Conservation (phyloP, 2,797 vertebrate species). For the Anniella stebbinsi region DNA sequence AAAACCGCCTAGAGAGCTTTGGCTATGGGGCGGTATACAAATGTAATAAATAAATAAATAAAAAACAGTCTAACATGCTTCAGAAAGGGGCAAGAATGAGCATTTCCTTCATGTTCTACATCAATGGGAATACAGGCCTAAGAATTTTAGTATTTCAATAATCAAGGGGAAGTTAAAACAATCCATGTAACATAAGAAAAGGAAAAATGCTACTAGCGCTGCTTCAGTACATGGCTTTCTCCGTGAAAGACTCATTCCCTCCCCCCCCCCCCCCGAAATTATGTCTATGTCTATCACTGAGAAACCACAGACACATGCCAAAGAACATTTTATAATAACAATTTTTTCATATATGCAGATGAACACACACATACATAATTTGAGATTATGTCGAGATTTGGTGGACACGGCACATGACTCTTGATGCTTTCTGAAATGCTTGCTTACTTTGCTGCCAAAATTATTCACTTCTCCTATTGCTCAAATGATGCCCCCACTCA, state of each 20-base stretch:
- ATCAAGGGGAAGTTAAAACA: background rate
- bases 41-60: too few species aligned
- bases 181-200: background rate
- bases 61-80: background rate
- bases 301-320: background rate
- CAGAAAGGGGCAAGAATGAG: background rate
- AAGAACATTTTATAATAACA: background rate
- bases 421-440: background rate
- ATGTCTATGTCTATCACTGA: background rate
- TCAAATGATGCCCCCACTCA: background rate
- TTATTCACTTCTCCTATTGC: background rate
- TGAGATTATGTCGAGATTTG: background rate
- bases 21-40: too few species aligned
- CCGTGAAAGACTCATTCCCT: background rate
- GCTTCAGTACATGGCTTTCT: background rate
- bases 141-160: background rate
- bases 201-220: background rate
- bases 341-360: background rate
- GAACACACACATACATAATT: background rate
- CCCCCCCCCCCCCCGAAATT: background rate
- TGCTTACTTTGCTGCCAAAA: too few species aligned
- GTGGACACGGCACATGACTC: background rate
- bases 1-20: too few species aligned
- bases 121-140: background rate
- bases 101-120: background rate